Evolutionary conservation across 2,113 vertebrate genomes (phyloP), one percentile per base, ranked within the genome.

Genomic region (Lamprotornis superbus): DNA sequence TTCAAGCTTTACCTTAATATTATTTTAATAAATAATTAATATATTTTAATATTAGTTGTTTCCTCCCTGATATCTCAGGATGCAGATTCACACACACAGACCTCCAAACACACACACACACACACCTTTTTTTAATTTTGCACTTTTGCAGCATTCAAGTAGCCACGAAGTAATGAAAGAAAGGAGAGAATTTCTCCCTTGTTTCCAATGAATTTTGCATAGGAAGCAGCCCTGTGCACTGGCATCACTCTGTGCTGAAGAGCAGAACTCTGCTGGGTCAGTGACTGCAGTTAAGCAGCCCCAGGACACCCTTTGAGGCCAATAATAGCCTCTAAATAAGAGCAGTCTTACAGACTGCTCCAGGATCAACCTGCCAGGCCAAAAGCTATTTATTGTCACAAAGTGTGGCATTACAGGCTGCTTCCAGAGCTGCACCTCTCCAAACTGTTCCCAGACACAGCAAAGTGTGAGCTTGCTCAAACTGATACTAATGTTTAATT

Each of bases 401-500:
- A 52, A 42, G 16, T 4, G 28, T 30, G 70, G 59, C 74, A 10
- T n/a, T 42, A 2, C 53, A 27, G 27, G 28, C 3, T 0, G 6
- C 47, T 71, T 64, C 69, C 33, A 13, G 8, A 35, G 2, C 57
- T 5, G 8, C 13, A 0, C 42, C 74, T 85, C 65, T 7, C 53
- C 1, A 0, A 3, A 1, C 14, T 50, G 13, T 15, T 57, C 39
- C 63, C 33, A 76, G 53, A 13, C 52, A 35, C 22, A 35, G 31
- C 1, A 0, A 74, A 46, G 35, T 7, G 18, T 15, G 27, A 90
- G 56, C 17, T 46, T 65, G 27, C 56, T 80, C 46, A 56, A 44
- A 50, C 18, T 28, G 27, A 11, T 67, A 74, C 5, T 25, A 74
- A 37, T 6, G 3, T n/a, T 84, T 59, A 8, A 52, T 75, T 88